A percentile compares a stretch with the other conserved stretches of the same genome.
phyloP scores from a whole-genome alignment of 1,140 invertebrate species.

The Anthonomus grandis region DNA sequence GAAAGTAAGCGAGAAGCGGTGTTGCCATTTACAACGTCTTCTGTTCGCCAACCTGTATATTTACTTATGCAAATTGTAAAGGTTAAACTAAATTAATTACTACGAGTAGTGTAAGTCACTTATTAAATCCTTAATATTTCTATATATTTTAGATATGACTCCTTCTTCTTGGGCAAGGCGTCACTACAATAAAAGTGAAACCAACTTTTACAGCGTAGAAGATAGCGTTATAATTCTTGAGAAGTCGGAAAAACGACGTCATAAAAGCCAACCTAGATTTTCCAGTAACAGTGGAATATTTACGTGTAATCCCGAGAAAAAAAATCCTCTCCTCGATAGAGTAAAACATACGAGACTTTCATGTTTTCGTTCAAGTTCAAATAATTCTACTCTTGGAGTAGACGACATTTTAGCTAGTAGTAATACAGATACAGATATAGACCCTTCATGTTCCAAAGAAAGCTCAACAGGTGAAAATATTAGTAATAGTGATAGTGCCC shows the following conservation, averaged over 20 bases:
- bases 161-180: slow-evolving; percentile 61
- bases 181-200: slow-evolving; percentile 65
- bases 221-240: slow-evolving; percentile 57
- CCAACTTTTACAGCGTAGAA: slow-evolving; percentile 64
- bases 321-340: slow-evolving; percentile 65
- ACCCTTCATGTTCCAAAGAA: slow-evolving; percentile 14
- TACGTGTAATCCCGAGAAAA: slow-evolving; percentile 54
- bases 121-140: slow-evolving; percentile 7
- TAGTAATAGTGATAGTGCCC: slow-evolving; percentile 16
- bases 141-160: slow-evolving; percentile 60
- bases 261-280: slow-evolving; percentile 49
- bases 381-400: slow-evolving; percentile 25
- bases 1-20: no score
- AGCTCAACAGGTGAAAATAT: slow-evolving; percentile 8
- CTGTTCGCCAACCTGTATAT: no score
- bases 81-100: no score
- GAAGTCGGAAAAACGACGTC: slow-evolving; percentile 52
- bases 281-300: slow-evolving; percentile 24
- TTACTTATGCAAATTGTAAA: no score
- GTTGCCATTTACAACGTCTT: no score
- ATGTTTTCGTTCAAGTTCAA: slow-evolving; percentile 57
- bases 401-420: slow-evolving; percentile 15
- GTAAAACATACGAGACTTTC: slow-evolving; percentile 69
- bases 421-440: slow-evolving; percentile 4
- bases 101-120: no score